Conservation (phyloP, 2,888 invertebrate species). For the Micropterix aruncella region DNA sequence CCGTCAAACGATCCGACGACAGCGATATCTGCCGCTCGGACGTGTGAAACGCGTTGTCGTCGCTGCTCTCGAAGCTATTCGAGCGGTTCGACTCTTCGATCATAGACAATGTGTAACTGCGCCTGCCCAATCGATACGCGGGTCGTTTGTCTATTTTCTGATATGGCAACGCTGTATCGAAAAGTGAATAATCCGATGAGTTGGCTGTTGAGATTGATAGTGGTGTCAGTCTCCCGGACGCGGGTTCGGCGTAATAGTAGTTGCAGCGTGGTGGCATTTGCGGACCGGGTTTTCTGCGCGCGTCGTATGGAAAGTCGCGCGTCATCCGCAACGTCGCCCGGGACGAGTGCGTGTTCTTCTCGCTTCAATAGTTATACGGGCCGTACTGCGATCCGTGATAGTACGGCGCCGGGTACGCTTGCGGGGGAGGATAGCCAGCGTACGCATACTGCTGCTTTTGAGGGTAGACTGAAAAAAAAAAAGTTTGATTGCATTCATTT, state of each 20-base stretch:
- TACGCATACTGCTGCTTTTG: slow-evolving; percentile 90
- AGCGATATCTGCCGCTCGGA: slow-evolving; percentile 25
- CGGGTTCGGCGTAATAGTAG: slow-evolving; percentile 16
- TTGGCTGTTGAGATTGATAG: background rate
- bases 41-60: slow-evolving; percentile 19
- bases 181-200: background rate
- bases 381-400: slow-evolving; percentile 90
- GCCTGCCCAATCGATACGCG: slow-evolving; percentile 26
- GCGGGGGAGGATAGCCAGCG: slow-evolving; percentile 72
- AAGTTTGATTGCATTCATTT: slow-evolving; percentile 3
- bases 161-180: background rate
- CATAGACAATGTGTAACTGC: slow-evolving; percentile 27
- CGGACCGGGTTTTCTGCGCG: slow-evolving; percentile 23
- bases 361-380: slow-evolving; percentile 77
- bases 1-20: slow-evolving; percentile 29
- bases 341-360: slow-evolving; percentile 30
- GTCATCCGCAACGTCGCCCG: background rate
- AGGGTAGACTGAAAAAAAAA: slow-evolving; percentile 63
- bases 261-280: slow-evolving; percentile 33
- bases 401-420: slow-evolving; percentile 75
- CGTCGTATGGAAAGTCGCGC: slow-evolving; percentile 20
- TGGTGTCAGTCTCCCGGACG: background rate
- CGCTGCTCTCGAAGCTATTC: slow-evolving; percentile 25
- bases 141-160: slow-evolving; percentile 22
- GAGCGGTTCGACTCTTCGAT: slow-evolving; percentile 29